A percentile compares a stretch with the other conserved stretches of the same genome.
phyloP scores from a whole-genome alignment of 2,888 invertebrate genomes.

The Cephus sareptanus region DNA sequence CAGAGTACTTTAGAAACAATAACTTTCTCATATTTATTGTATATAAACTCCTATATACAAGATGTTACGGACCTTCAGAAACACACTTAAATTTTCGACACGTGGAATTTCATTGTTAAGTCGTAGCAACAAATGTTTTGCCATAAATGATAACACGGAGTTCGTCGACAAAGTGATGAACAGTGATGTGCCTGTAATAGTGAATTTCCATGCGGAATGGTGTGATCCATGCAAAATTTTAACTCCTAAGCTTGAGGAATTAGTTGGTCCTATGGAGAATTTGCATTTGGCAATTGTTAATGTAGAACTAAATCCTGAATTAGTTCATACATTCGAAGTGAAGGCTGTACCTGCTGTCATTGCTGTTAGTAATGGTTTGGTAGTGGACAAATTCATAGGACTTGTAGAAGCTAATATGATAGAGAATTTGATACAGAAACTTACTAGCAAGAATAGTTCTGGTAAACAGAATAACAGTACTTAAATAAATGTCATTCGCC shows the following conservation, averaged over 20 bases:
- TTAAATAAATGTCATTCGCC: not conserved
- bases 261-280: constrained; percentile 78
- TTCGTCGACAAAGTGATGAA: constrained; percentile 87
- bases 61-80: constrained; percentile 54
- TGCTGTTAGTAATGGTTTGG: constrained; percentile 83
- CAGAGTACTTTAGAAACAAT: not conserved
- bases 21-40: not conserved
- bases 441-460: constrained; percentile 2
- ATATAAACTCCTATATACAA: constrained; percentile 31
- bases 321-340: constrained; percentile 84
- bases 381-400: constrained; percentile 89
- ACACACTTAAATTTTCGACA: constrained; percentile 33
- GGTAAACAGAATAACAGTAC: constrained; percentile 11
- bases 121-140: constrained; percentile 52
- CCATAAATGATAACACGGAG: constrained; percentile 80
- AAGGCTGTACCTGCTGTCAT: constrained; percentile 87
- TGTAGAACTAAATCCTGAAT: constrained; percentile 83
- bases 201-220: constrained; percentile 93
- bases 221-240: constrained; percentile 90
- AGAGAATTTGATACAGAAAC: constrained; percentile 79
- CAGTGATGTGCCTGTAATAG: constrained; percentile 86
- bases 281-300: constrained; percentile 85
- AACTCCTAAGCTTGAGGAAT: constrained; percentile 83
- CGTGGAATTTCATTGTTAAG: constrained; percentile 50
- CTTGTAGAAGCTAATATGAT: constrained; percentile 86